Conservation (phyloP, 2,888 invertebrate species). For the Leucozona laternaria region DNA sequence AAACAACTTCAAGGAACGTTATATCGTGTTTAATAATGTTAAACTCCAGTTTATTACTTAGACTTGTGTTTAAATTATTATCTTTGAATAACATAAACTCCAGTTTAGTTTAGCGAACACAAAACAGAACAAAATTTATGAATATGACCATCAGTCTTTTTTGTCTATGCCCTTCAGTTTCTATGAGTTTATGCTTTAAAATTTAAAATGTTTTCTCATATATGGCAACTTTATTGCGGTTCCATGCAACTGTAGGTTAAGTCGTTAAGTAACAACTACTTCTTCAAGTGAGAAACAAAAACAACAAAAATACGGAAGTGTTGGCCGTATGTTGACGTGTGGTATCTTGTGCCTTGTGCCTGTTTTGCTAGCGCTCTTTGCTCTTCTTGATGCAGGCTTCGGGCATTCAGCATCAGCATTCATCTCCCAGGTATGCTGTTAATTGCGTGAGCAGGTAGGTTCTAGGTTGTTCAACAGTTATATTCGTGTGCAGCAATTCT, state of each 20-base stretch:
- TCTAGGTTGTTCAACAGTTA: constrained; percentile 57
- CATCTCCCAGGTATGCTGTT: constrained; percentile 43
- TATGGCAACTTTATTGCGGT: constrained; percentile 3
- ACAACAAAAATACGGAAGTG: constrained; percentile 63
- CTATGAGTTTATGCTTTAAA: too few relatives aligned
- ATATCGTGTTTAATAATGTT: too few relatives aligned
- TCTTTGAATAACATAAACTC: too few relatives aligned
- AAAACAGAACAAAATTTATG: too few relatives aligned
- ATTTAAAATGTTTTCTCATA: too few relatives aligned
- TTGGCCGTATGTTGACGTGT: constrained; percentile 40
- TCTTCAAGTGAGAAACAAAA: background rate
- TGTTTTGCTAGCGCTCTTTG: background rate
- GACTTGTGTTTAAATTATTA: too few relatives aligned
- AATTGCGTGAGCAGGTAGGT: constrained; percentile 58
- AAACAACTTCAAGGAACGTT: too few relatives aligned
- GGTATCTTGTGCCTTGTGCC: constrained; percentile 4
- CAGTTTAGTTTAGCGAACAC: too few relatives aligned
- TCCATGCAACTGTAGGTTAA: background rate
- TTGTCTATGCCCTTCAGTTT: too few relatives aligned
- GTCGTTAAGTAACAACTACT: background rate
- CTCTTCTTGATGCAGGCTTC: background rate
- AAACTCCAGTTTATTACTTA: too few relatives aligned
- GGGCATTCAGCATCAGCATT: background rate
- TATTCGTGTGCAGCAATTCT: constrained; percentile 30
- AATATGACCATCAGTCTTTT: too few relatives aligned